phyloP scores from a whole-genome alignment of 2,113 vertebrate genomes.

The Gadus chalcogrammus region DNA sequence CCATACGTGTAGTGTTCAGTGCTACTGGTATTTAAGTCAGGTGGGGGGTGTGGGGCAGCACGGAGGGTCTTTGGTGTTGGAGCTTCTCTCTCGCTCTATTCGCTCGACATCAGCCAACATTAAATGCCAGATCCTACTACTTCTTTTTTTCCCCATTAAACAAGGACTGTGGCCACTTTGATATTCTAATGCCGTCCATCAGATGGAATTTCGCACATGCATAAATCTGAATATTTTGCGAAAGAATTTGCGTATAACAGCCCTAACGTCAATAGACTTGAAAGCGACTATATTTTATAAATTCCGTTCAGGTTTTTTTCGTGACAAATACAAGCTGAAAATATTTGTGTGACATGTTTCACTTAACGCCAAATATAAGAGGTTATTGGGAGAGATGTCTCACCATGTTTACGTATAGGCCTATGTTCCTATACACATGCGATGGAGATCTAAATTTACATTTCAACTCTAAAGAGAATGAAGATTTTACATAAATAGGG shows the following conservation, averaged over 20 bases:
- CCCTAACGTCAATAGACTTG: conserved; percentile 64
- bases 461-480: too few relatives aligned
- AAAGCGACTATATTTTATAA: conserved; percentile 63
- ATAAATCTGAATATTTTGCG: conserved; percentile 87
- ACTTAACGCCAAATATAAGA: too few relatives aligned
- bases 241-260: conserved; percentile 83
- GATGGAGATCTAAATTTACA: too few relatives aligned
- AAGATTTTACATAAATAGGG: too few relatives aligned
- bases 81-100: conserved; percentile 75
- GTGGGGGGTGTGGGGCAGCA: not conserved
- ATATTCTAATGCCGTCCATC: conserved; percentile 95
- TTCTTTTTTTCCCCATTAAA: conserved; percentile 76
- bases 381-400: too few relatives aligned
- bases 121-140: conserved; percentile 76
- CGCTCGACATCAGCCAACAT: conserved; percentile 84
- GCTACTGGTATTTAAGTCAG: too few relatives aligned
- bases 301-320: conserved; percentile 22
- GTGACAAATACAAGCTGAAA: too few relatives aligned
- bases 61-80: conserved; percentile 8
- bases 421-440: too few relatives aligned
- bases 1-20: too few relatives aligned
- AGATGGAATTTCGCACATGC: conserved; percentile 86
- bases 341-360: too few relatives aligned
- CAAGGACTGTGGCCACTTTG: conserved; percentile 85
- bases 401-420: too few relatives aligned